Conservation (phyloP, 1,140 invertebrate species). For the Drosophila serrata region DNA sequence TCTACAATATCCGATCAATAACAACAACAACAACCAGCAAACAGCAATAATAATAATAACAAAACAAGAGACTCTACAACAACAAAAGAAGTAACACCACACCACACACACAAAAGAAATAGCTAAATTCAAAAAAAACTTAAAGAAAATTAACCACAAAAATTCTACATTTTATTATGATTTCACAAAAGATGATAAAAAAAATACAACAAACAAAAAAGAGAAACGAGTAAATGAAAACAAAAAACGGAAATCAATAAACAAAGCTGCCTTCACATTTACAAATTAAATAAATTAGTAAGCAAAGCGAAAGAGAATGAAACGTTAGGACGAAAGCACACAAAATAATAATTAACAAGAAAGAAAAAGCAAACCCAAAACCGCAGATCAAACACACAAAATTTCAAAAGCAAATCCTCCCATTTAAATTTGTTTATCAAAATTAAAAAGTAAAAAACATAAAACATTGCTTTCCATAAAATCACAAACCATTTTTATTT, state of each 20-base stretch:
- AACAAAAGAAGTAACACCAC: conserved; percentile 37
- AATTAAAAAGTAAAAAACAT: conserved; percentile 16
- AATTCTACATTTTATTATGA: conserved; percentile 42
- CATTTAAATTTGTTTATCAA: conserved; percentile 1
- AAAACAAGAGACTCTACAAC: conserved; percentile 57
- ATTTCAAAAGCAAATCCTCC: conserved; percentile 24
- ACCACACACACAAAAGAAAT: conserved; percentile 63
- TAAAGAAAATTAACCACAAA: conserved; percentile 41
- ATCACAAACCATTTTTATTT: conserved; percentile 23
- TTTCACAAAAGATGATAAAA: conserved; percentile 61
- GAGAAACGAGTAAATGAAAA: conserved; percentile 65
- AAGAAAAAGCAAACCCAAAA: conserved; percentile 46
- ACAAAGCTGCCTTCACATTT: conserved; percentile 85
- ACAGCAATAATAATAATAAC: conserved; percentile 55
- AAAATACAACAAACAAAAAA: conserved; percentile 67
- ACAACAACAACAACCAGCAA: conserved; percentile 65
- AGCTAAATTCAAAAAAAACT: conserved; percentile 69
- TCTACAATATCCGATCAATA: conserved; percentile 75
- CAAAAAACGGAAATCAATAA: conserved; percentile 85
- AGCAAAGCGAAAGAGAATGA: conserved; percentile 61
- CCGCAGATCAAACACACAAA: conserved; percentile 52
- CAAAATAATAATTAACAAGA: conserved; percentile 77
- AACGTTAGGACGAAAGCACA: conserved; percentile 78
- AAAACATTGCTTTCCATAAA: conserved; percentile 12
- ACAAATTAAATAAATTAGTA: conserved; percentile 84